Base-by-base conservation (phyloP, 2,113 vertebrate species). In the Sitta europaea region DNA sequence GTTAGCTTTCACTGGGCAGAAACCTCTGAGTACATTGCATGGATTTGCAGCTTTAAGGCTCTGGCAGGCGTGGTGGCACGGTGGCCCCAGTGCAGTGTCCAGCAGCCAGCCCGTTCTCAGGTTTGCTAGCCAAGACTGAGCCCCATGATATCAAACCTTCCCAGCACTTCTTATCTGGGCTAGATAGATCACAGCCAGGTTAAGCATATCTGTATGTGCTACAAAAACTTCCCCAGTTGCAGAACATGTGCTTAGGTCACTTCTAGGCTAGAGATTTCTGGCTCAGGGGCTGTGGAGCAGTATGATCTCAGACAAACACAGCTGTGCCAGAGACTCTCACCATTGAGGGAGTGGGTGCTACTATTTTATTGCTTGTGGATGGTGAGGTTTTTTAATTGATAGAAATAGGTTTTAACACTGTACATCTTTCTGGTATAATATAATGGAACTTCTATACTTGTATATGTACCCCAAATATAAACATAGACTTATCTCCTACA, bases 171-270 rank as follows among this genome's bases (percentile, higher is more conserved):
- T 94, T 92, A 86, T 90, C 88, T 82, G 38, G 86, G 63, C 27
- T 79, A 40, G 70, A 75, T 29, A 87, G 68, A 91, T 79, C 68
- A 81, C 27, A 63, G 58, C 61, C 62, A 53, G n/a, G 17, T 82
- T 19, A 59, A 84, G 84, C 57, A 5, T 85, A 87, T 88, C 88
- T 72, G 62, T 61, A 72, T n/a, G 14, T 33, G 54, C 88, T 82
- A 48, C 74, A 82, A 47, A 93, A 94, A 92, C 51, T 78, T 54
- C 75, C 50, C 42, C 35, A 62, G 35, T 54, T 79, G 42, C 51
- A 92, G 82, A 87, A 63, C 70, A 45, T 68, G 65, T 36, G 61
- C 53, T 95, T 82, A 68, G 80, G 81, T 93, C 92, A 90, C 70
- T 82, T n/a, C 40, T 50, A 76, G 74, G n/a, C 77, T 70, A 36